Evolutionary conservation across 1,140 invertebrate species (phyloP).

Genomic region (Globodera ellingtonae): DNA sequence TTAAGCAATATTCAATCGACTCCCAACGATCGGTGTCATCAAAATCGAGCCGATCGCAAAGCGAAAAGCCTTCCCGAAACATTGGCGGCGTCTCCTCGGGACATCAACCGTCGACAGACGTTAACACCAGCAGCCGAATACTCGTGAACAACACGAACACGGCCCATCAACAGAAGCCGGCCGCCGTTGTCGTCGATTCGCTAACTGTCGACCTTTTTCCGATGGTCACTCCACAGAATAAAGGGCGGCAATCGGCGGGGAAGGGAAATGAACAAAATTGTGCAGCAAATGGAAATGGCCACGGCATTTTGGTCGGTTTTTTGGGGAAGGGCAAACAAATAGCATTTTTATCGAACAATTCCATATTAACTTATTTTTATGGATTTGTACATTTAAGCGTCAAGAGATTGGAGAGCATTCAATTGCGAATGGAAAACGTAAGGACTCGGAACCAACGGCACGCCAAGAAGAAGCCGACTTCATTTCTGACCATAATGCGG

Average conservation of each 20-base stretch:
- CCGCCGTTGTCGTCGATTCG: slow-evolving; percentile 11
- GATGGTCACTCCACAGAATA: slow-evolving; percentile 24
- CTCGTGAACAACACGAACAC: neutral
- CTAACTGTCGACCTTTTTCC: slow-evolving; percentile 36
- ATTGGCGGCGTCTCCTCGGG: neutral
- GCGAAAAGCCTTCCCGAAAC: neutral
- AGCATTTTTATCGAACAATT: no score
- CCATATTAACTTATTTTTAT: no score
- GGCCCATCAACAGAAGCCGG: neutral
- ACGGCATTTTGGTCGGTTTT: no score
- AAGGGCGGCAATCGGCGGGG: no score
- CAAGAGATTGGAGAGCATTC: slow-evolving; percentile 6
- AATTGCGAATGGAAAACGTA: neutral
- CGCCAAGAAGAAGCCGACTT: neutral
- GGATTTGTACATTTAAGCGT: slow-evolving; percentile 7
- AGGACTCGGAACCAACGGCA: slow-evolving; percentile 2
- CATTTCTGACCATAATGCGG: neutral
- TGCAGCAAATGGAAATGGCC: neutral
- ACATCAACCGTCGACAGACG: neutral
- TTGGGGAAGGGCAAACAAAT: no score
- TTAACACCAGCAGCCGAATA: neutral
- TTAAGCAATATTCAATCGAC: slow-evolving; percentile 6
- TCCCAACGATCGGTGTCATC: neutral
- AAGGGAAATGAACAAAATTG: neutral
- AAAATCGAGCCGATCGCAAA: neutral